Evolutionary conservation across 2,797 vertebrate genomes (phyloP).

Genomic region (Pagetopsis macropterus): DNA sequence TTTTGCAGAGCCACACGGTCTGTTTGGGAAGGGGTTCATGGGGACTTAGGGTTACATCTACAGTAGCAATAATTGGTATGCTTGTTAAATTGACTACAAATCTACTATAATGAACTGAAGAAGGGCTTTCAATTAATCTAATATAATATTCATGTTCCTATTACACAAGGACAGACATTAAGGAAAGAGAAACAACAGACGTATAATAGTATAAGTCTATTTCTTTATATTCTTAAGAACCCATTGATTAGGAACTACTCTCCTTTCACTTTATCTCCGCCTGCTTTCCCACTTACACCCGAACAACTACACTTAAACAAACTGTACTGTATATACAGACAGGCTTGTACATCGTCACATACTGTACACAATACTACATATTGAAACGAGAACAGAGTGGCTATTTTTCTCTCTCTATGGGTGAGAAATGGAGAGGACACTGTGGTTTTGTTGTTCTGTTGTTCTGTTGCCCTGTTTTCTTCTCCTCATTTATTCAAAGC

Average conservation of each 20-base stretch:
- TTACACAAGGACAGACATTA: not conserved
- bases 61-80: not conserved
- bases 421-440: slow-evolving; percentile 64
- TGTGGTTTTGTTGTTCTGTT: slow-evolving; percentile 70
- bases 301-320: not conserved
- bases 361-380: slow-evolving; percentile 19
- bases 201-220: too few relatives aligned
- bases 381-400: slow-evolving; percentile 49
- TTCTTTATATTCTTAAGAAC: not conserved
- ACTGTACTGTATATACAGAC: not conserved
- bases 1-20: not conserved
- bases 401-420: slow-evolving; percentile 54
- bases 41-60: not conserved
- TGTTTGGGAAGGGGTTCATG: not conserved
- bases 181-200: not conserved
- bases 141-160: not conserved
- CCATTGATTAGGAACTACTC: slow-evolving; percentile 15
- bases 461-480: slow-evolving; percentile 64
- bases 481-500: slow-evolving; percentile 77
- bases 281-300: not conserved
- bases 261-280: slow-evolving; percentile 5
- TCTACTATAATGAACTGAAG: slow-evolving; percentile 2
- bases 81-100: not conserved
- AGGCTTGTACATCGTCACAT: slow-evolving; percentile 11
- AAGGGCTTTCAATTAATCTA: slow-evolving; percentile 5